Base-by-base conservation (phyloP, 2,888 invertebrate species). In the Thymelicus lineola region DNA sequence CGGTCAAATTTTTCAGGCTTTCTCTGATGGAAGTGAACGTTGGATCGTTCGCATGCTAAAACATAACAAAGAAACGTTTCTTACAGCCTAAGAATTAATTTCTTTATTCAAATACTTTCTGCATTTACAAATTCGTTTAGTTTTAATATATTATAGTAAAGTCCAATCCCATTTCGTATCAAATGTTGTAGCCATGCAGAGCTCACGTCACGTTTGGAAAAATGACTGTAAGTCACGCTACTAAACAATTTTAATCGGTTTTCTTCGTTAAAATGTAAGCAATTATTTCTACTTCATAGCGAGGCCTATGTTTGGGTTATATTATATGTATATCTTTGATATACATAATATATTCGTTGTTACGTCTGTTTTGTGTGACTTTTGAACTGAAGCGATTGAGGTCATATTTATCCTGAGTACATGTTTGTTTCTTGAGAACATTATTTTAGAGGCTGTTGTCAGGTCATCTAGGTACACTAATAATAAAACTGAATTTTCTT, bases 201-300 rank as follows among this genome's bases (percentile, higher is more conserved):
- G 61, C 38, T 69, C 57, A 63, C 69, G 62, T 69, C 48, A 55
- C 38, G 17, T n/a, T 10, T 6, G 28, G 74, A 76, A 75, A 77
- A 76, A 78, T 75, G 75, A 72, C 66, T 50, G 20, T 10, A 6
- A 38, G 72, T 75, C 78, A 78, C 78, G 78, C 75, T 62, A 78
- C 64, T 66, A 60, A 73, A 76, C 76, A 71, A 75, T 76, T 78
- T 75, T 77, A 78, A 78, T 77, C 77, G 76, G 75, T 59, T 69
- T 70, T 66, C 72, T 73, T 75, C 72, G 72, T 73, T 72, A 63
- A 63, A 69, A 63, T 58, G 36, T 58, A 58, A 69, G 68, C 58
- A 62, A 69, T 69, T 63, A 63, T 69, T 48, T 58, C 35, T 60
- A 63, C 48, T 58, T 66, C 48, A 59, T 50, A 66, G 59, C 36